Base-by-base conservation (phyloP, 2,888 invertebrate species). In the Tortrix viridana region DNA sequence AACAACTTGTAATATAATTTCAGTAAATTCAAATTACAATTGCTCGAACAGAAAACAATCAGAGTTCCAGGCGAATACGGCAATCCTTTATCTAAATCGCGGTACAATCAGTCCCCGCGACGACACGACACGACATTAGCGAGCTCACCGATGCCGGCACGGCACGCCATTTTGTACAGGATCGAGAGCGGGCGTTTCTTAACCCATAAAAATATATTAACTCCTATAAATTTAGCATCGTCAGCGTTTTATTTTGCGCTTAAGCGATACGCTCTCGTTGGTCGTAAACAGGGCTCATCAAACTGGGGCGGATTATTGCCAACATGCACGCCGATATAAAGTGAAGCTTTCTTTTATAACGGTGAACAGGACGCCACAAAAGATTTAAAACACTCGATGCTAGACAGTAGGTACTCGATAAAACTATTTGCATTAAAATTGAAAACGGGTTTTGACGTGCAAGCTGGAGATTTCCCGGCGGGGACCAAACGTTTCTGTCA, bases 181-280 rank as follows among this genome's bases (percentile, higher is more conserved):
- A 61, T 60, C 60, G 54, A 50, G 50, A 74, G 74, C 72, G 73
- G 74, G 75, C 76, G 67, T 74, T 70, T 75, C 75, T 79, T 75
- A 73, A 69, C 73, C 77, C 80, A 84, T 88, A 86, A 87, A 88
- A 87, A 86, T 86, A 86, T 85, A 87, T 85, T 85, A 85, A 85
- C 82, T 84, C 79, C 78, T 80, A 88, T 87, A 87, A 88, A 87
- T 87, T 86, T 82, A 77, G 81, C 83, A 82, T 85, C 85, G 84
- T 82, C 83, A 83, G 83, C 86, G 83, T 87, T 88, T 88, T 88
- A 88, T 88, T 85, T 81, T 71, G 80, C 80, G 79, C 81, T 83
- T 77, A 79, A 81, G 76, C 82, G 85, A 85, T 86, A 85, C 84
- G 79, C 80, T 81, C 75, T 75, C 74, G 71, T 73, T 69, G 80